Conservation (phyloP, 2,797 vertebrate species). For the Sciurus carolinensis region DNA sequence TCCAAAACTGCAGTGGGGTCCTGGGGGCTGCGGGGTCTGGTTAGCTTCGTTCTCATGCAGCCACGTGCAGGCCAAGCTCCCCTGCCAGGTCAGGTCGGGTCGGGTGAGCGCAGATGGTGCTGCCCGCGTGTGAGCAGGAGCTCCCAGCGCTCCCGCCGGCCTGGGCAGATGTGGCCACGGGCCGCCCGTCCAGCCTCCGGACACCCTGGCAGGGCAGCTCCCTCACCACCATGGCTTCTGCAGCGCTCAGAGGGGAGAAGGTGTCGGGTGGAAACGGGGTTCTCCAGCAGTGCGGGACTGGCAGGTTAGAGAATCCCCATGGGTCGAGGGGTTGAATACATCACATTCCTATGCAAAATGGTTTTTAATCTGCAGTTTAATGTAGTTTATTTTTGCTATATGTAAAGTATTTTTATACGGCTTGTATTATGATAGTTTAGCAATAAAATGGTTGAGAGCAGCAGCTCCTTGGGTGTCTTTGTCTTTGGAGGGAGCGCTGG, state of each 20-base stretch:
- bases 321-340: slow-evolving; percentile 77
- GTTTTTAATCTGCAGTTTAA: slow-evolving; percentile 88
- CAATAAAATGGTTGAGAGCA: slow-evolving; percentile 93
- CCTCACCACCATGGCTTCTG: background rate
- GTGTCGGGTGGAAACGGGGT: accelerated
- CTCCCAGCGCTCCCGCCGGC: background rate
- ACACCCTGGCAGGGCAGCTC: background rate
- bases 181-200: background rate
- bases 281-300: background rate
- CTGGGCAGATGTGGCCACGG: background rate
- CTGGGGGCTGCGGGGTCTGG: background rate
- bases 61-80: background rate
- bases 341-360: slow-evolving; percentile 87
- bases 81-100: background rate
- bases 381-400: slow-evolving; percentile 89
- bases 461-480: slow-evolving; percentile 70
- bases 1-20: background rate
- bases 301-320: slow-evolving; percentile 61
- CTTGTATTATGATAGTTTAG: slow-evolving; percentile 93
- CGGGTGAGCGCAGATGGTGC: background rate
- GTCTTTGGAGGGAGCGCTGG: background rate
- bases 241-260: background rate
- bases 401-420: slow-evolving; percentile 93
- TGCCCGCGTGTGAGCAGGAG: background rate
- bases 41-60: background rate